phyloP scores from a whole-genome alignment of 2,888 invertebrate species.

The Tachystola acroxantha region DNA sequence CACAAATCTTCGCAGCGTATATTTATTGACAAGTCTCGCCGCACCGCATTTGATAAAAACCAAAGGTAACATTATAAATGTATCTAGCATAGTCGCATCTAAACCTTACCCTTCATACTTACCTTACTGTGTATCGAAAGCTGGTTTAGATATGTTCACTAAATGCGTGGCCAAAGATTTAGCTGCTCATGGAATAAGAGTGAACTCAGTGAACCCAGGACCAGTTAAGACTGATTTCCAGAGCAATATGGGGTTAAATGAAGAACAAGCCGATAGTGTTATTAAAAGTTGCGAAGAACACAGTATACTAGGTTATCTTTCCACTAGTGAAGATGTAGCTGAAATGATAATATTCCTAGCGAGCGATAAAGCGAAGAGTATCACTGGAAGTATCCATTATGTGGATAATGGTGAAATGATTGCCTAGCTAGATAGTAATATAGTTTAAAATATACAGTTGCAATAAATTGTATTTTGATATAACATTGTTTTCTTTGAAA shows the following conservation, averaged over 20 bases:
- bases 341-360: constrained; percentile 15
- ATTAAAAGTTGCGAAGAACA: not conserved
- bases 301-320: constrained; percentile 8
- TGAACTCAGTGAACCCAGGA: constrained; percentile 84
- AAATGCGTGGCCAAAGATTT: constrained; percentile 81
- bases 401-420: not conserved
- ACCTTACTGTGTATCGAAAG: constrained; percentile 82
- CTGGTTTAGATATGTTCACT: constrained; percentile 86
- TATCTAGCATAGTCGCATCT: constrained; percentile 15
- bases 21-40: constrained; percentile 16
- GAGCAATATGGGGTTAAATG: not conserved
- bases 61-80: constrained; percentile 22
- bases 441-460: too few relatives aligned
- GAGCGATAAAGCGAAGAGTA: constrained; percentile 14
- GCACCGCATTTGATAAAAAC: constrained; percentile 14
- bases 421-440: too few relatives aligned
- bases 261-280: not conserved
- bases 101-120: not conserved
- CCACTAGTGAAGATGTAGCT: constrained; percentile 12
- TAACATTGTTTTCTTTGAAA: too few relatives aligned
- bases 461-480: too few relatives aligned
- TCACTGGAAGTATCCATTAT: constrained; percentile 8
- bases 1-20: constrained; percentile 17
- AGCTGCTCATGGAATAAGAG: constrained; percentile 73
- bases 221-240: constrained; percentile 64